Evolutionary conservation across 2,113 vertebrate genomes (phyloP).

Genomic region (Plotosus lineatus): DNA sequence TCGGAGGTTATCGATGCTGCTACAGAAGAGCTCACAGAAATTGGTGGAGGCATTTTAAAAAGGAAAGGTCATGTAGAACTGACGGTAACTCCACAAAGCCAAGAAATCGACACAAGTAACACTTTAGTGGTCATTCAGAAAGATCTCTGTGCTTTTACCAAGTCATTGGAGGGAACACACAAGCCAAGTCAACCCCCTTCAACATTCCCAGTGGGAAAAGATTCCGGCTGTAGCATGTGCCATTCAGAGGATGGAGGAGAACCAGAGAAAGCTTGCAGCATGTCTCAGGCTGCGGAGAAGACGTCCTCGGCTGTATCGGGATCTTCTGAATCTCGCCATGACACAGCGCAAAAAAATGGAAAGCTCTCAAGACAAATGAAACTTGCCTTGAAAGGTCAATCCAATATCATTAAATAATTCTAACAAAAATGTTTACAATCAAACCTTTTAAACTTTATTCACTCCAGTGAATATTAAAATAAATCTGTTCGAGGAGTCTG

Average conservation of each 20-base stretch:
- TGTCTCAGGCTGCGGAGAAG: not conserved
- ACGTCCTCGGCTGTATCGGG: not conserved
- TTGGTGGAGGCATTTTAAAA: conserved; percentile 25
- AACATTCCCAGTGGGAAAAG: conserved; percentile 13
- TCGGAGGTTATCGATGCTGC: not conserved
- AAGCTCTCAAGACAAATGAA: not conserved
- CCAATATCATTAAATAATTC: too few species aligned
- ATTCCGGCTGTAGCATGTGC: conserved; percentile 39
- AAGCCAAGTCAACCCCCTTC: not conserved
- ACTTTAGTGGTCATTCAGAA: not conserved
- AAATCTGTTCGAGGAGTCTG: too few species aligned
- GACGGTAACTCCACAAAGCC: not conserved
- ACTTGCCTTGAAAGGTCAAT: conserved; percentile 11
- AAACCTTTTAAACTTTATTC: too few species aligned
- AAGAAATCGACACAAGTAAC: not conserved
- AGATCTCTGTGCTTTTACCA: not conserved
- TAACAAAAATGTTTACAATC: not conserved
- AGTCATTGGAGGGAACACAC: not conserved
- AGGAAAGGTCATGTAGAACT: conserved; percentile 7
- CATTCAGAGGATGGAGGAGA: conserved; percentile 4
- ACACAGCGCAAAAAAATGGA: not conserved
- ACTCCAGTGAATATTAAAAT: too few species aligned
- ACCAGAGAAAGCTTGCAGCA: not conserved
- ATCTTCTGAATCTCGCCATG: not conserved
- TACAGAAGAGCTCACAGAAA: conserved; percentile 6